These are phyloP conservation scores for Heliothis peltigera DNA, from an alignment of 2,888 invertebrate genomes.

Conservation along the genomic window DNA sequence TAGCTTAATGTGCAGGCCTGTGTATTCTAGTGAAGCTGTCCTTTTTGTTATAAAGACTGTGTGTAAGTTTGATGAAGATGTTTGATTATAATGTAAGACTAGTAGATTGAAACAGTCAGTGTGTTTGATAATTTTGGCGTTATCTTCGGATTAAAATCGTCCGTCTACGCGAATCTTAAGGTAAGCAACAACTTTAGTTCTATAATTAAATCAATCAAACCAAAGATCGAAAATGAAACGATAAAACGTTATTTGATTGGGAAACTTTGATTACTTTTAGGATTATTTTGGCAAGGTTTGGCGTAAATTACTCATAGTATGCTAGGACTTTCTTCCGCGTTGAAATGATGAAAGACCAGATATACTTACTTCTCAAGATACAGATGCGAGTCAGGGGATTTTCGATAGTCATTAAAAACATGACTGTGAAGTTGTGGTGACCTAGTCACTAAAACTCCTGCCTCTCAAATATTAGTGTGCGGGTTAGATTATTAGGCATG, in stretches of 20 bases:
- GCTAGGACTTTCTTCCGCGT: slow-evolving; percentile 18
- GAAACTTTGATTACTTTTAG: slow-evolving; percentile 61
- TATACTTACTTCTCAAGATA: not conserved
- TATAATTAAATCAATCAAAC: slow-evolving; percentile 59
- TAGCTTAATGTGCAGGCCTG: no score
- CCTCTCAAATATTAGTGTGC: no score
- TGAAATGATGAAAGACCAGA: slow-evolving; percentile 5
- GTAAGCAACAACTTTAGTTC: slow-evolving; percentile 39
- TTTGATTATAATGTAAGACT: no score
- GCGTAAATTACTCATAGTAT: slow-evolving; percentile 20
- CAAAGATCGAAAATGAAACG: slow-evolving; percentile 29
- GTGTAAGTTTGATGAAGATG: no score
- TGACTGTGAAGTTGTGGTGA: no score
- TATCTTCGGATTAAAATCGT: not conserved
- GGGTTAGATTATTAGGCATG: no score
- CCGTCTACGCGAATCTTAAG: not conserved
- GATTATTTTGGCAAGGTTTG: slow-evolving; percentile 48
- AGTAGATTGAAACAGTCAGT: no score
- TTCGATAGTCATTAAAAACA: no score
- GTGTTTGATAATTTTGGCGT: no score
- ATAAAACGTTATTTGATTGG: slow-evolving; percentile 58
- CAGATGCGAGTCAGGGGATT: not conserved
- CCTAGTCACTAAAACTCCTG: no score
- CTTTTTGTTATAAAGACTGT: no score
- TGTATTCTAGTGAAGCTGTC: no score